Percentiles rank a stretch among this genome's conserved stretches.
These are phyloP conservation scores for Danionella cerebrum DNA, from an alignment of 2,113 vertebrate species.

Conservation along the genomic window DNA sequence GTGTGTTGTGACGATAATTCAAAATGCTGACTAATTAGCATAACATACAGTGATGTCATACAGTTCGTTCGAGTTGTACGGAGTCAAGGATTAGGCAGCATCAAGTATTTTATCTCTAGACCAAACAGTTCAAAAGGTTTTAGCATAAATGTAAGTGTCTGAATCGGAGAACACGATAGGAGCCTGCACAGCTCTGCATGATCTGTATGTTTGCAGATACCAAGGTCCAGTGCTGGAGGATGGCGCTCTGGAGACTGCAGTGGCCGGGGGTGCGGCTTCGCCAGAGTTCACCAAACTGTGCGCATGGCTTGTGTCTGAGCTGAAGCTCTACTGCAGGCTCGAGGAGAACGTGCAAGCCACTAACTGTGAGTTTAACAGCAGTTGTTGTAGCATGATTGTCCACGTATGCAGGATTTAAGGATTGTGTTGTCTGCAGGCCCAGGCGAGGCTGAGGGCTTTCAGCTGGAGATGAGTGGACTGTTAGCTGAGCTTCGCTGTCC, in stretches of 20 bases:
- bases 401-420: neutral
- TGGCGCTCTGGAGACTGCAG: slow-evolving; percentile 74
- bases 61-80: too few relatives aligned
- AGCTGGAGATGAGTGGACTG: slow-evolving; percentile 92
- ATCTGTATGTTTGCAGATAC: slow-evolving; percentile 65
- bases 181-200: too few relatives aligned
- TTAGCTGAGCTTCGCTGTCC: slow-evolving; percentile 89
- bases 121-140: too few relatives aligned
- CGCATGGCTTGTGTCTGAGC: slow-evolving; percentile 87
- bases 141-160: too few relatives aligned
- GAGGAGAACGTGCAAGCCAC: slow-evolving; percentile 96
- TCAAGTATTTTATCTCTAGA: too few relatives aligned
- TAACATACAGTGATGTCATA: too few relatives aligned
- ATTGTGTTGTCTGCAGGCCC: slow-evolving; percentile 67
- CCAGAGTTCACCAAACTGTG: slow-evolving; percentile 94
- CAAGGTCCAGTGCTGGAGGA: slow-evolving; percentile 93
- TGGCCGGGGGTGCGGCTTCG: slow-evolving; percentile 74
- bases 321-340: slow-evolving; percentile 81
- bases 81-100: too few relatives aligned
- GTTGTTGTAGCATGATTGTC: neutral
- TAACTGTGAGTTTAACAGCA: slow-evolving; percentile 73
- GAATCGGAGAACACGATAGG: too few relatives aligned
- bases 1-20: too few relatives aligned
- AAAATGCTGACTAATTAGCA: too few relatives aligned
- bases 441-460: slow-evolving; percentile 86